Percentiles rank a stretch among this genome's conserved stretches.
Evolutionary conservation across 1,140 invertebrate genomes (phyloP).

Genomic region (Leptoteleia sp.): DNA sequence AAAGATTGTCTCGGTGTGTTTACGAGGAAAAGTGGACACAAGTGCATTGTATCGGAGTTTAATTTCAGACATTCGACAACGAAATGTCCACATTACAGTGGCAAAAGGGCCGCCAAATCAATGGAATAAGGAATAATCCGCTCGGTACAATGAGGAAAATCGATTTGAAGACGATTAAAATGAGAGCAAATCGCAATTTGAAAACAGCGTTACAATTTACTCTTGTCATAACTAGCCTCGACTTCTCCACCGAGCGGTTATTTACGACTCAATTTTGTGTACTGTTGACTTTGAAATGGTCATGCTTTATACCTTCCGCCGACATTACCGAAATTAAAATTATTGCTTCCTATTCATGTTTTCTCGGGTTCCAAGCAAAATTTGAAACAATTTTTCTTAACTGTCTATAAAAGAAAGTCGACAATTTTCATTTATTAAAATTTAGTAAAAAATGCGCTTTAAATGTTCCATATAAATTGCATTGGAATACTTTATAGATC

Average conservation of each 20-base stretch:
- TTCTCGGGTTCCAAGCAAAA: conserved; percentile 3
- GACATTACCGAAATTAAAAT: conserved; percentile 31
- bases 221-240: conserved; percentile 39
- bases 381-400: conserved; percentile 12
- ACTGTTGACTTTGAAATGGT: conserved; percentile 38
- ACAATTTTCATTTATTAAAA: conserved; percentile 8
- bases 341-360: conserved; percentile 30
- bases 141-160: conserved; percentile 7
- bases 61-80: no score
- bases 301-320: conserved; percentile 26
- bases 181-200: conserved; percentile 35
- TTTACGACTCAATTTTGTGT: conserved; percentile 39
- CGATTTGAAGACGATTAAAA: conserved; percentile 39
- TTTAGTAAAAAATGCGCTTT: no score
- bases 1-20: no score
- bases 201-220: conserved; percentile 26
- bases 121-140: conserved; percentile 3
- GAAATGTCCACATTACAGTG: no score
- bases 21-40: no score
- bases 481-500: no score
- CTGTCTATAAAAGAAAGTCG: no score
- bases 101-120: background rate
- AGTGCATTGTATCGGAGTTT: no score
- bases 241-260: conserved; percentile 3
- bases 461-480: no score